phyloP scores from a whole-genome alignment of 2,888 invertebrate species.

The Luperina testacea region DNA sequence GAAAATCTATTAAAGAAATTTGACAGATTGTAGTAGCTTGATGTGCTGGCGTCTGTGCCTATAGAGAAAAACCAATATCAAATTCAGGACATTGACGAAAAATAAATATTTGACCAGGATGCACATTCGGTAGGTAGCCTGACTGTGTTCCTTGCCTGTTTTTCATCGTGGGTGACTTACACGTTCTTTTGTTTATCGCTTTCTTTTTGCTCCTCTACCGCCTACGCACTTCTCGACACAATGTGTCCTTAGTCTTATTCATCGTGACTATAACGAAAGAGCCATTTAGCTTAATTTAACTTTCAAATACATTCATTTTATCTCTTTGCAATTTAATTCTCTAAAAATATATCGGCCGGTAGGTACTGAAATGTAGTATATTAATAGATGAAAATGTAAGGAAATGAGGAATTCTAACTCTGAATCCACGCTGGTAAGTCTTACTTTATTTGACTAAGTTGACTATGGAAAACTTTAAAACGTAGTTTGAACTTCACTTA shows the following conservation, averaged over 20 bases:
- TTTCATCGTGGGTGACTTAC: background rate
- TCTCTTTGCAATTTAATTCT: constrained; percentile 7
- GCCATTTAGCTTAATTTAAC: background rate
- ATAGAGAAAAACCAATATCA: too few species aligned
- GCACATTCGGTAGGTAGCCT: too few species aligned
- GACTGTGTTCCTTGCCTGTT: background rate
- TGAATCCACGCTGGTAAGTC: constrained; percentile 11
- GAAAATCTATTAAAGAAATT: too few species aligned
- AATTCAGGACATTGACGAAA: too few species aligned
- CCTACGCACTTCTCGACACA: too few species aligned
- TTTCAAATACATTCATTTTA: background rate
- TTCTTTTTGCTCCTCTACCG: background rate
- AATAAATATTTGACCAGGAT: too few species aligned
- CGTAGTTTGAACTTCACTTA: too few species aligned
- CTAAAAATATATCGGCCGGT: too few species aligned
- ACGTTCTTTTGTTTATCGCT: background rate
- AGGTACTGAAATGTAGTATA: constrained; percentile 5
- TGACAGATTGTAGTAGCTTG: too few species aligned
- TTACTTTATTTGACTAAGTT: background rate
- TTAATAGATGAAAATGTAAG: background rate
- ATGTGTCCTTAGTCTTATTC: too few species aligned
- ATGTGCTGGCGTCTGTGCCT: too few species aligned
- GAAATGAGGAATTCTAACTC: background rate
- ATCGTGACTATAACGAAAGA: background rate
- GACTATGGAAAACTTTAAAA: too few species aligned